Conservation (phyloP, 2,888 invertebrate genomes). For the Zygothrica quintamaculata region DNA sequence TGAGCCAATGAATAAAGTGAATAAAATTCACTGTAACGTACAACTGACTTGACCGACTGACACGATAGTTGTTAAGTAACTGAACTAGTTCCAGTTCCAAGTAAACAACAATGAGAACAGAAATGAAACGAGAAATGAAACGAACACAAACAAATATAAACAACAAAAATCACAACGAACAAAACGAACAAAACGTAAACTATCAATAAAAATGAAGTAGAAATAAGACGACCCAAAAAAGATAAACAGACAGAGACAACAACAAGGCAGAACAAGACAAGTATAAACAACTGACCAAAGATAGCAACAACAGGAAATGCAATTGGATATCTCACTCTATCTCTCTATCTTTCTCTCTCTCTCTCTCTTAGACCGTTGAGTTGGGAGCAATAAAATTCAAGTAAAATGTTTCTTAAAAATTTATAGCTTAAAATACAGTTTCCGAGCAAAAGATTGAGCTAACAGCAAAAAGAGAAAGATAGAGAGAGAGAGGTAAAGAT, state of each 20-base stretch:
- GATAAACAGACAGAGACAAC: conserved; percentile 46
- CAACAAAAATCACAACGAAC: no score
- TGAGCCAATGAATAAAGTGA: conserved; percentile 25
- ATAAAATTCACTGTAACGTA: background rate
- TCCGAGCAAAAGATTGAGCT: conserved; percentile 2
- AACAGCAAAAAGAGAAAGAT: background rate
- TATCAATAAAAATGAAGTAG: conserved; percentile 43
- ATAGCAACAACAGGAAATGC: no score
- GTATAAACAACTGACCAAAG: background rate
- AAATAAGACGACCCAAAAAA: conserved; percentile 42
- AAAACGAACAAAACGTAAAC: conserved; percentile 8
- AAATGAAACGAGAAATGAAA: conserved; percentile 24
- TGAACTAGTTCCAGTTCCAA: conserved; percentile 41
- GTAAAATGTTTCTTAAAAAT: conserved; percentile 81
- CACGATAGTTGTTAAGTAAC: conserved; percentile 30
- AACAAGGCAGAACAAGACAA: conserved; percentile 1
- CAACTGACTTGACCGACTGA: conserved; percentile 31
- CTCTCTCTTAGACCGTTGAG: conserved; percentile 49
- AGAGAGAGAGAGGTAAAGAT: background rate
- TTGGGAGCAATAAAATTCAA: conserved; percentile 78
- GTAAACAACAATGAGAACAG: conserved; percentile 1
- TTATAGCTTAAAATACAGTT: conserved; percentile 51
- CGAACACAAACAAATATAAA: background rate
- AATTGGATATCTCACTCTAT: conserved; percentile 1
- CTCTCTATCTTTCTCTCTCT: conserved; percentile 6